phyloP scores from a whole-genome alignment of 35 echinoderm and acorn worm genomes.

The Ophioderma brevispina region DNA sequence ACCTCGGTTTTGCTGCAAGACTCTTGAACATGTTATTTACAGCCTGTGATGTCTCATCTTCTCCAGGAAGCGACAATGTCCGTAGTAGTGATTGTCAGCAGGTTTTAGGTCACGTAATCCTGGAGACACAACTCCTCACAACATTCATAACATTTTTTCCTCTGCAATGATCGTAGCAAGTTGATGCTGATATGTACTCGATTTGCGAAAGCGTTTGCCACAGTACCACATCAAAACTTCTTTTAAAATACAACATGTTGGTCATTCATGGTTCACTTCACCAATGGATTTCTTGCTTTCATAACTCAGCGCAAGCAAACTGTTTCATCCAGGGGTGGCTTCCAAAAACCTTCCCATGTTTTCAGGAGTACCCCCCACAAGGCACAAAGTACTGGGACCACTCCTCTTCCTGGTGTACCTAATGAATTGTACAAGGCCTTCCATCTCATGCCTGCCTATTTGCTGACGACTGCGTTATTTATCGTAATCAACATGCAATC shows the following conservation, averaged over 20 bases:
- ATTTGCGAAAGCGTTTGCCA: conserved; percentile 59
- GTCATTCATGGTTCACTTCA: conserved; percentile 41
- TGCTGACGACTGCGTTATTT: conserved; percentile 44
- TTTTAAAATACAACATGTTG: conserved; percentile 25
- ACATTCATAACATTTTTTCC: conserved; percentile 1
- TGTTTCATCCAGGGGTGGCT: conserved; percentile 14
- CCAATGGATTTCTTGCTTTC: conserved; percentile 38
- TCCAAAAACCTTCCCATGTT: conserved; percentile 13
- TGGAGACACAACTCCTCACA: conserved; percentile 31
- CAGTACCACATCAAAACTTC: conserved; percentile 29
- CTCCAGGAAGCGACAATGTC: neutral
- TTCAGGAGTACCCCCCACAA: conserved; percentile 54
- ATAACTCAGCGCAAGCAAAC: conserved; percentile 34
- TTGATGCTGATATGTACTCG: conserved; percentile 17
- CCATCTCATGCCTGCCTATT: conserved; percentile 45
- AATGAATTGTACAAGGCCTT: conserved; percentile 28
- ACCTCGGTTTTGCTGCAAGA: conserved; percentile 2
- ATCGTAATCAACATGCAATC: neutral
- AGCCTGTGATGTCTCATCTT: conserved; percentile 27
- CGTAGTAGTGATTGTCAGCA: neutral
- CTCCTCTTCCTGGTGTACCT: conserved; percentile 34
- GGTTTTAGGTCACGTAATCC: conserved; percentile 20
- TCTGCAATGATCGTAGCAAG: neutral
- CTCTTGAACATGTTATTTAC: conserved; percentile 15
- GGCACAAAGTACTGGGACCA: conserved; percentile 57